Conservation (phyloP, 37 sponge, comb jelly and placozoan species). For the Spongilla lacustris region DNA sequence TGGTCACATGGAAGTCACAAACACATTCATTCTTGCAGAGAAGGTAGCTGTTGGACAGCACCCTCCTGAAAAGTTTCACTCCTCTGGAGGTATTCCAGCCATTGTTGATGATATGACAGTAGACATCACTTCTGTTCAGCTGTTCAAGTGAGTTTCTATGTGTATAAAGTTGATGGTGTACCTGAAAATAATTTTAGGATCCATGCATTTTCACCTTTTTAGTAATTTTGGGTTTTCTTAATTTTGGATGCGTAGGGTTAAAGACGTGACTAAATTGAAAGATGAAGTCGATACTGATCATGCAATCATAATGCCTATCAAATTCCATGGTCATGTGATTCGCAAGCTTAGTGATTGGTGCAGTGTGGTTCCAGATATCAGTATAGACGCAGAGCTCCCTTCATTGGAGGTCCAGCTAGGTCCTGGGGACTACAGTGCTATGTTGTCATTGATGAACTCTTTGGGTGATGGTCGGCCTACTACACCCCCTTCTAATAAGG, state of each 20-base stretch:
- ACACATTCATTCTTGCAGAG: constrained; percentile 26
- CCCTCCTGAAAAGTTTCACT: neutral
- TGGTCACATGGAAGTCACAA: constrained; percentile 40
- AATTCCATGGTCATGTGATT: constrained; percentile 35
- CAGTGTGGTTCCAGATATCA: constrained; percentile 29
- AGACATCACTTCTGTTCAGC: constrained; percentile 28
- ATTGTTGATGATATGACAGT: constrained; percentile 50
- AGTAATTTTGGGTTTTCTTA: too few species aligned
- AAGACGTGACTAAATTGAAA: neutral
- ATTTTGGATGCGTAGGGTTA: neutral
- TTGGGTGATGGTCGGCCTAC: neutral
- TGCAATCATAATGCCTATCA: constrained; percentile 40
- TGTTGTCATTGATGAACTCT: neutral
- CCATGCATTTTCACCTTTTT: neutral
- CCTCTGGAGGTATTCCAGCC: constrained; percentile 17
- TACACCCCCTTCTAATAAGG: neutral
- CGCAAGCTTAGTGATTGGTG: constrained; percentile 51
- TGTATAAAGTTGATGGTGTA: neutral
- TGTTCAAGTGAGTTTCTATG: constrained; percentile 21
- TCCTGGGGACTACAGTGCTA: neutral
- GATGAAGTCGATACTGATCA: neutral
- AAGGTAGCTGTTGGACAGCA: neutral
- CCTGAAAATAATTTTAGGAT: neutral
- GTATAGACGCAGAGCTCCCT: constrained; percentile 22
- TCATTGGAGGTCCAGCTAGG: constrained; percentile 25